Evolutionary conservation across 2,888 invertebrate genomes (phyloP).

Genomic region (Poecilus cupreus): DNA sequence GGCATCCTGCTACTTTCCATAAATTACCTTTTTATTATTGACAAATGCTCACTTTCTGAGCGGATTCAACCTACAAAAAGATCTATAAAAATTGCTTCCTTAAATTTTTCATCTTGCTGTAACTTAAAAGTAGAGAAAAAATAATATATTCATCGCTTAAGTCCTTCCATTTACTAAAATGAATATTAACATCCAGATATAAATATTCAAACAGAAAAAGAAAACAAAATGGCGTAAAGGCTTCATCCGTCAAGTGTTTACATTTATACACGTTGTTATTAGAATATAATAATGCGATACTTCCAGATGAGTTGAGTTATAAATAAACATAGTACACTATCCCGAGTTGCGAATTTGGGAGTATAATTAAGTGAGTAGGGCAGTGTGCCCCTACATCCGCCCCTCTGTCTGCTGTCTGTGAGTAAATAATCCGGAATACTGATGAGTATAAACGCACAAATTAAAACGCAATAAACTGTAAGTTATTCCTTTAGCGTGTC

Average conservation of each 20-base stretch:
- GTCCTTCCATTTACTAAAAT: conserved; percentile 23
- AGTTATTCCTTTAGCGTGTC: conserved; percentile 28
- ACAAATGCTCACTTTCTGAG: no score
- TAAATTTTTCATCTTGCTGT: not conserved
- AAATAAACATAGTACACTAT: conserved; percentile 50
- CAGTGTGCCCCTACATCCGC: conserved; percentile 1
- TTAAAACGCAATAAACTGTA: conserved; percentile 47
- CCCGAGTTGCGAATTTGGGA: conserved; percentile 39
- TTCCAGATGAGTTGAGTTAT: conserved; percentile 29
- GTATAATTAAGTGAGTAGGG: conserved; percentile 44
- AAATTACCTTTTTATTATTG: no score
- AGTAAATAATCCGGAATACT: conserved; percentile 48
- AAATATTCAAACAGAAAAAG: conserved; percentile 47
- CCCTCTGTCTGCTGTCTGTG: conserved; percentile 11
- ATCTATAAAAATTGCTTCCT: no score
- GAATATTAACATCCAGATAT: conserved; percentile 43
- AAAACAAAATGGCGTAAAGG: conserved; percentile 2
- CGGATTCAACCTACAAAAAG: no score
- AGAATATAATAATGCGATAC: conserved; percentile 50
- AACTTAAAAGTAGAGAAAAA: not conserved
- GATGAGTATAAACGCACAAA: conserved; percentile 53
- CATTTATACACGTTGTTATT: conserved; percentile 37
- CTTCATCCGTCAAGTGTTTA: conserved; percentile 35
- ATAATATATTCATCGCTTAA: conserved; percentile 24
- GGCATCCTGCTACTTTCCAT: no score